phyloP scores from a whole-genome alignment of 37 sponge, comb jelly and placozoan genomes.

The Ianthella basta region DNA sequence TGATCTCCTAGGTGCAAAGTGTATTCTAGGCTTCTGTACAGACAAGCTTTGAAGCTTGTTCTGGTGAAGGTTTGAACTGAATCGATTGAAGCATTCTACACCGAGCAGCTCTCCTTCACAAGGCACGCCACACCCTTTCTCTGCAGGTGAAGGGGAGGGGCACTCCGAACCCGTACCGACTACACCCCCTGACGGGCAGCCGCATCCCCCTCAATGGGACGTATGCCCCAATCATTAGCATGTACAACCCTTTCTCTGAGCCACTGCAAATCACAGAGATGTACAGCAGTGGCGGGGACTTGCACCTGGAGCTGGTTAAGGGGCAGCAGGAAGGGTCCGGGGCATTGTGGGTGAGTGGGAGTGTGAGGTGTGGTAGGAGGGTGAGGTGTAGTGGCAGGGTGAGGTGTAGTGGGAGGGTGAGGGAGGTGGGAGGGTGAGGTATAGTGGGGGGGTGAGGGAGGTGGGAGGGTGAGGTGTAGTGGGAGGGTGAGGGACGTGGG shows the following conservation, averaged over 20 bases:
- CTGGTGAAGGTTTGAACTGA: no score
- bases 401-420: no score
- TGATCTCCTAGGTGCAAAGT: no score
- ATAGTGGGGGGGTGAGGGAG: no score
- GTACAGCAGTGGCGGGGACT: conserved; percentile 83
- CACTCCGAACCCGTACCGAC: conserved; percentile 71
- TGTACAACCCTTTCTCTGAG: conserved; percentile 82
- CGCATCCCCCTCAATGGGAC: conserved; percentile 84
- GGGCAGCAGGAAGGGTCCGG: conserved; percentile 53
- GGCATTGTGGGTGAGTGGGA: conserved; percentile 68
- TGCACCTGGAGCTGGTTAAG: conserved; percentile 82
- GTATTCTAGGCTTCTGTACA: no score
- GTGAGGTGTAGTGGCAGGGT: neutral
- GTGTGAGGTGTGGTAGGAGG: neutral
- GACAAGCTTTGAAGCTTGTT: neutral
- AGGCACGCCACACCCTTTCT: neutral
- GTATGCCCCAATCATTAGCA: conserved; percentile 82
- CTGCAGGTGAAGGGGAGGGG: conserved; percentile 80
- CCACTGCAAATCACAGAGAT: conserved; percentile 90
- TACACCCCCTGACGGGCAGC: conserved; percentile 71
- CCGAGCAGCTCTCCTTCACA: neutral
- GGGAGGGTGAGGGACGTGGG: no score
- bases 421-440: no score
- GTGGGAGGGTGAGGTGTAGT: no score
- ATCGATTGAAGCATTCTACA: no score